Percentiles rank a stretch among this genome's conserved stretches.
Evolutionary conservation across 1,140 invertebrate species (phyloP).

Genomic region (Cherax quadricarinatus): DNA sequence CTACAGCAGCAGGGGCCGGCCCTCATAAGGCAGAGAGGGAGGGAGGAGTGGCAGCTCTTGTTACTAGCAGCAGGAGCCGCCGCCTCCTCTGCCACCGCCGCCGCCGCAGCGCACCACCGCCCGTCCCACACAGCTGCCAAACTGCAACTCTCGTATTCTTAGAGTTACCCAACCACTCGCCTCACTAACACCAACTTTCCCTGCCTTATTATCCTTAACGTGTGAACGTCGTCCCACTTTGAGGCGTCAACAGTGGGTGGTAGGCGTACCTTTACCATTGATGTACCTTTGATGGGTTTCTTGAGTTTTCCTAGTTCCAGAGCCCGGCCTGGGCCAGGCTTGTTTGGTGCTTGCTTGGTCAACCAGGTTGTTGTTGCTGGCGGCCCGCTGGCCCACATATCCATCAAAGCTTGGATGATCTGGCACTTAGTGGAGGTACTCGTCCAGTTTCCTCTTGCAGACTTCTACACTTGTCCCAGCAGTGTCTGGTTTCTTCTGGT

Average conservation of each 20-base stretch:
- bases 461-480: no score
- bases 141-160: constrained; percentile 55
- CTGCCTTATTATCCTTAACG: neutral
- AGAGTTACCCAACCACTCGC: constrained; percentile 21
- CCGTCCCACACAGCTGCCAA: constrained; percentile 43
- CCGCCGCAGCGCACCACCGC: constrained; percentile 1
- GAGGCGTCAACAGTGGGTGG: no score
- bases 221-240: neutral
- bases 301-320: no score
- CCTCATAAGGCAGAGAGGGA: constrained; percentile 51
- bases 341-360: no score
- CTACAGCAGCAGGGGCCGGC: constrained; percentile 15
- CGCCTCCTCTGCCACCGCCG: neutral
- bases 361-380: no score
- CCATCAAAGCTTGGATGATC: no score
- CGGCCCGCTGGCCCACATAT: no score
- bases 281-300: neutral
- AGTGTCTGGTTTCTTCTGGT: neutral
- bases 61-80: constrained; percentile 43
- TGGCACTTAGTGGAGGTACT: no score
- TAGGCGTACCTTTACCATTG: neutral
- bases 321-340: no score
- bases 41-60: constrained; percentile 35
- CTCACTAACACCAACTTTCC: constrained; percentile 15
- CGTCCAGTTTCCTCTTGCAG: no score